A percentile compares a stretch with the other conserved stretches of the same genome.
phyloP scores from a whole-genome alignment of 1,140 invertebrate genomes.

The Rhopalosiphum padi region DNA sequence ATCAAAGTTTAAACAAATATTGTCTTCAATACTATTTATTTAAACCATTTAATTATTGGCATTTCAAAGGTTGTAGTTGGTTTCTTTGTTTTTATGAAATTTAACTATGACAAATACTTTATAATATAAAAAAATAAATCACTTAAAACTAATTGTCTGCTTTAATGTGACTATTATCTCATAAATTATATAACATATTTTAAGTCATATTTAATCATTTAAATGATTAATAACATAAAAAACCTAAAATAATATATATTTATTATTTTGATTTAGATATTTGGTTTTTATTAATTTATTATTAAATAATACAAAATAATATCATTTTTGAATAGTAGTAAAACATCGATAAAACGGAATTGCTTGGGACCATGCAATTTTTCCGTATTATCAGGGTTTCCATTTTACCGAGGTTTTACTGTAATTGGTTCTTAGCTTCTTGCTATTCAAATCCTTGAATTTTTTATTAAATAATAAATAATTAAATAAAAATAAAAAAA shows the following conservation, averaged over 20 bases:
- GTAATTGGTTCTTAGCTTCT: background rate
- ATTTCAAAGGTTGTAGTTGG: background rate
- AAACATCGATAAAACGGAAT: background rate
- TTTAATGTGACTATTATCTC: background rate
- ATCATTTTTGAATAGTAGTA: background rate
- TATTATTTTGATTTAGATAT: background rate
- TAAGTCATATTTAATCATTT: too few relatives aligned
- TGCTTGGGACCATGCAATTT: too few relatives aligned
- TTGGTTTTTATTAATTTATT: background rate
- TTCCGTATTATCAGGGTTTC: too few relatives aligned
- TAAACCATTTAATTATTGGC: background rate
- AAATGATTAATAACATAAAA: too few relatives aligned
- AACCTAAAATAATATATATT: too few relatives aligned
- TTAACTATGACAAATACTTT: background rate
- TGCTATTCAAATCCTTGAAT: too few relatives aligned
- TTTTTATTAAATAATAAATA: background rate
- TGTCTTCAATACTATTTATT: background rate
- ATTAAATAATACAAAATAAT: too few relatives aligned
- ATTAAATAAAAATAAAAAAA: background rate
- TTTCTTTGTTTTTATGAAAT: background rate
- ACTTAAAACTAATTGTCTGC: background rate
- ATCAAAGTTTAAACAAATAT: background rate
- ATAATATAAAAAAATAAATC: background rate
- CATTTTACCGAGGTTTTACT: too few relatives aligned
- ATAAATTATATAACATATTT: too few relatives aligned